These are phyloP conservation scores for Allolobophora icterica DNA, from an alignment of 2,888 invertebrate species.

Conservation along the genomic window DNA sequence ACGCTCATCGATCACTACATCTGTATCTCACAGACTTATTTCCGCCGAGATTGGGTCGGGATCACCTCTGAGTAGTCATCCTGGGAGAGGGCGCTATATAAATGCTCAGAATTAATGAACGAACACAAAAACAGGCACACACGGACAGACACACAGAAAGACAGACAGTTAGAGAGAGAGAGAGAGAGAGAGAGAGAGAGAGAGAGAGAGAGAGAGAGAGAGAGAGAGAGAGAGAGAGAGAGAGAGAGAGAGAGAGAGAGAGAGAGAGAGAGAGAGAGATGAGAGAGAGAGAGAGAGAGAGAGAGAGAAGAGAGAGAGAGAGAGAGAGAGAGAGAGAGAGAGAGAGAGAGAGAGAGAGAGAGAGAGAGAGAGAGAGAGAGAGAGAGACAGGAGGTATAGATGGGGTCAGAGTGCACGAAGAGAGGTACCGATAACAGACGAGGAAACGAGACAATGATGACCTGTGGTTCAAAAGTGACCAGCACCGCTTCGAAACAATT, in stretches of 20 bases:
- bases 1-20: too few relatives aligned
- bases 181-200: neutral
- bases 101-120: neutral
- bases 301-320: too few relatives aligned
- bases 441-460: neutral
- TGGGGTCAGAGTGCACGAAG: neutral
- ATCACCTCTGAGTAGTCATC: too few relatives aligned
- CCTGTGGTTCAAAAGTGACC: neutral
- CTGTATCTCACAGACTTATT: too few relatives aligned
- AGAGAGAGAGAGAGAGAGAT: neutral
- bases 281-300: neutral
- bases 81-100: too few relatives aligned
- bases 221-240: neutral
- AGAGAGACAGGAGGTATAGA: neutral
- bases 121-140: neutral
- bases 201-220: neutral
- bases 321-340: neutral
- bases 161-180: neutral
- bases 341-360: neutral
- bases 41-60: too few relatives aligned
- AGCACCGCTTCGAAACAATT: neutral
- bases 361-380: neutral
- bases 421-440: too few relatives aligned
- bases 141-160: neutral
- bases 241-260: neutral